These are phyloP conservation scores for Tortricodes alternella DNA, from an alignment of 2,888 invertebrate species.

Conservation along the genomic window DNA sequence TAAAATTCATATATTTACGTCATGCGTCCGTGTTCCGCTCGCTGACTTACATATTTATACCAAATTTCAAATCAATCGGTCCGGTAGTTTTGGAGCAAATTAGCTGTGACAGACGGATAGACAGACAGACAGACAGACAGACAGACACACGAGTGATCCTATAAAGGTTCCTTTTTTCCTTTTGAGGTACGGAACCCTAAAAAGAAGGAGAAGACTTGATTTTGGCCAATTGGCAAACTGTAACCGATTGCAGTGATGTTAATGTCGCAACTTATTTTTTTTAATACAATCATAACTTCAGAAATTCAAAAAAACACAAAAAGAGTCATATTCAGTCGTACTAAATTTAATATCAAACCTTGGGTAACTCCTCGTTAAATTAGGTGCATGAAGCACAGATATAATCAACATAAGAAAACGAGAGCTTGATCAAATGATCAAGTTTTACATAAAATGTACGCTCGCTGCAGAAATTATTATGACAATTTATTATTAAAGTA, in stretches of 20 bases:
- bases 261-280: background rate
- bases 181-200: no score
- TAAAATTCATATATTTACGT: no score
- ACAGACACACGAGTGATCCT: no score
- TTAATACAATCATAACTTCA: background rate
- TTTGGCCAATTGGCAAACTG: background rate
- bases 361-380: background rate
- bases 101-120: no score
- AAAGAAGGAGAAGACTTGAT: background rate
- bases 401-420: background rate
- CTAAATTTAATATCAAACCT: conserved; percentile 5
- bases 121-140: no score
- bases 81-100: no score
- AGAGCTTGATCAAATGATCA: background rate
- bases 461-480: background rate
- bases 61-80: no score
- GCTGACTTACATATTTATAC: no score
- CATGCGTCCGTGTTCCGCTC: no score
- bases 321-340: background rate
- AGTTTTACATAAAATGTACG: background rate
- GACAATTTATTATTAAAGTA: background rate
- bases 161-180: no score
- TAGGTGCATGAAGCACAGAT: background rate
- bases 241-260: background rate
- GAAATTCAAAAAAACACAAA: background rate